Evolutionary conservation across 2,113 vertebrate genomes (phyloP), one percentile per base, ranked within the genome.

Genomic region (Eulemur macaco): DNA sequence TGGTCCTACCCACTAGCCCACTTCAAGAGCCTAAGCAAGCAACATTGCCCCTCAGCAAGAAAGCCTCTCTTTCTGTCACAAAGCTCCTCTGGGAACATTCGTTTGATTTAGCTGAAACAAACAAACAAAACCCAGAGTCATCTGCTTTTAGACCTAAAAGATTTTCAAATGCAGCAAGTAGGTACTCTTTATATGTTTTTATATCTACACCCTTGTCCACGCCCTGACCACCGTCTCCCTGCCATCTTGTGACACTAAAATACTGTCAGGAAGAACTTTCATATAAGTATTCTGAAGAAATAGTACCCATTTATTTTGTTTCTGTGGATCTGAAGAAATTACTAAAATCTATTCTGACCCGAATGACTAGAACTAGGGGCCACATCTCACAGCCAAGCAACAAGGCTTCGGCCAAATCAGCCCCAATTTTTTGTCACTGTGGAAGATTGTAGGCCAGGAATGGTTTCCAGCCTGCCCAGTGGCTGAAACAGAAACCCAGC

Each of bases 401-500:
- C 10, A 58, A 81, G 58, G 52, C 52, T 78, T 82, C 91, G 66
- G 34, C n/a, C 17, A 39, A 68, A 25, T 31, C 39, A 34, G 94
- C 18, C 54, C 69, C 63, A 73, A 82, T 37, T 71, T 91, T 81
- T 66, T 21, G 14, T 89, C 58, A 69, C 64, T 63, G 18, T 25
- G 27, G 73, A 95, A 82, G 88, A 80, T 91, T 6, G 3, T 27
- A 77, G 54, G 60, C 78, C 17, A 2, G 50, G 64, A 66, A 86
- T 15, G 20, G 37, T 84, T 91, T 96, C 90, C 94, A 94, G 92
- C 21, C 83, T 85, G 97, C 78, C 91, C 37, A 3, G 0, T 3
- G 76, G 78, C 78, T 97, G 80, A 95, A 86, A 81, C 45, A 94
- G 92, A 97, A 97, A 96, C 25, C 68, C 71, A 69, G n/a, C 39